Base-by-base conservation (phyloP, 2,113 vertebrate species). In the Rhadina sibilatrix region DNA sequence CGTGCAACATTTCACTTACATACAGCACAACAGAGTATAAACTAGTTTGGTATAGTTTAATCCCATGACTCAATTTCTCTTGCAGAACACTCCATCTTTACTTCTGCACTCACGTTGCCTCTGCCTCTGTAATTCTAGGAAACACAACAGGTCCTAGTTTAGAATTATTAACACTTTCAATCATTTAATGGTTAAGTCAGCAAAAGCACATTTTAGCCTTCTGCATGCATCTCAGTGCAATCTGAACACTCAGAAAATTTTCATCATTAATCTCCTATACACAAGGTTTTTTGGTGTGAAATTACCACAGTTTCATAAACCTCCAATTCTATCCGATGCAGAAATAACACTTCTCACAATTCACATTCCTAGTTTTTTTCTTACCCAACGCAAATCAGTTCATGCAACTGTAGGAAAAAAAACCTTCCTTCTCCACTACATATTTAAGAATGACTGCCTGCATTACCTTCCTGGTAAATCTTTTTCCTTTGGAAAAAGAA, bases 31-130 rank as follows among this genome's bases (percentile, higher is more conserved):
- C 75, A 81, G 75, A 88, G 89, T 33, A 76, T 27, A 66, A 92
- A 57, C 38, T 64, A 86, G 71, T 69, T 91, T 90, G 64, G 72
- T 70, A 69, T 37, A 56, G 54, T 60, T 97, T 96, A 98, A 94
- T 98, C 97, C 98, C 98, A 98, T 15, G 96, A 96, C 71, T 98
- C 97, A 59, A 76, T 59, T 82, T 68, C 70, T 87, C 33, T 90
- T 57, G 94, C 49, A 91, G 81, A 57, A 68, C 46, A 93, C 2
- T 87, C 49, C 79, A 85, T 74, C 86, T 90, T 90, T 94, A 91
- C 82, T 70, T 83, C 85, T 49, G 63, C 42, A 16, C 78, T 95
- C 88, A 82, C 4, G 47, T 40, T 85, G 70, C 75, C 89, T 95
- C 94, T 97, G 83, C 71, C 42, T 80, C 91, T 44, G 37, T 52